These are phyloP conservation scores for Sebastes dallii DNA, from an alignment of 2,797 vertebrate genomes.

Conservation along the genomic window DNA sequence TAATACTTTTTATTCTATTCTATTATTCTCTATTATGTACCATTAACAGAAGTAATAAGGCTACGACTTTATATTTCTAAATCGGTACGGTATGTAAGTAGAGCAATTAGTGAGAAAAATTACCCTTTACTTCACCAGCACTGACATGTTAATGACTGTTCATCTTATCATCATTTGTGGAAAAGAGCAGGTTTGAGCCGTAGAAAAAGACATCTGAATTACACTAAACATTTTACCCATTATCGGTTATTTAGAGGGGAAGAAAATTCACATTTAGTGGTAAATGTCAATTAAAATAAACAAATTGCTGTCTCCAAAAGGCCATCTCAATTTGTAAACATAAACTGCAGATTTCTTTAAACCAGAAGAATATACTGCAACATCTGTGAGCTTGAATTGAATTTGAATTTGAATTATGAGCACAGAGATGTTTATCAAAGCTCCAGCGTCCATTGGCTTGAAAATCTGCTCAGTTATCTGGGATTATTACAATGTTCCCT, in stretches of 20 bases:
- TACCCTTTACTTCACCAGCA: background rate
- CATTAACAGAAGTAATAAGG: background rate
- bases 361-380: background rate
- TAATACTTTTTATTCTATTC: background rate
- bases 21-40: background rate
- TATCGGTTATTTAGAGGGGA: background rate
- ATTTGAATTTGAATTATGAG: background rate
- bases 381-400: background rate
- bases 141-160: background rate
- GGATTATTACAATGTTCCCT: background rate
- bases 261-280: background rate
- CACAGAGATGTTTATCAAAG: background rate
- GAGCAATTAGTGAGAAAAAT: background rate
- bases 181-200: background rate
- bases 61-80: background rate
- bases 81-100: background rate
- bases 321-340: background rate
- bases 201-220: background rate
- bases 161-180: background rate
- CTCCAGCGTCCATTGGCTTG: background rate
- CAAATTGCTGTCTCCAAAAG: background rate
- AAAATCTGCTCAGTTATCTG: background rate
- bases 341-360: background rate
- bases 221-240: background rate
- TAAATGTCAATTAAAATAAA: background rate